Percentiles rank a stretch among this genome's conserved stretches.
These are phyloP conservation scores for Scolopax mira DNA, from an alignment of 2,113 vertebrate genomes.

Conservation along the genomic window DNA sequence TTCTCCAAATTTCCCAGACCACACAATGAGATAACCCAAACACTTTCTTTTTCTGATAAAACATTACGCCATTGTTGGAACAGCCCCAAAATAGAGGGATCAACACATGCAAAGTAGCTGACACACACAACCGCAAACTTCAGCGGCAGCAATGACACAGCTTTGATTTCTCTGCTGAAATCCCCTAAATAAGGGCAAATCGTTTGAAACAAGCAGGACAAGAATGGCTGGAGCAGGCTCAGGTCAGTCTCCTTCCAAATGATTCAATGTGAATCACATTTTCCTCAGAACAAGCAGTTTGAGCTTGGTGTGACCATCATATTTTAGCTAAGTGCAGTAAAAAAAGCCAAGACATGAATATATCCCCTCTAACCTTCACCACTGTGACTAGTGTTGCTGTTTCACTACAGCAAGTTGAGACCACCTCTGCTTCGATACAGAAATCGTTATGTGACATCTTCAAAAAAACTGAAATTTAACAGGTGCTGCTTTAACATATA, in stretches of 20 bases:
- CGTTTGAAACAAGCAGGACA: not conserved
- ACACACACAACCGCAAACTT: not conserved
- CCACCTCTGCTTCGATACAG: not conserved
- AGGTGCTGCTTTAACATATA: not conserved
- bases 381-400: not conserved
- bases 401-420: not conserved
- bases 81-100: not conserved
- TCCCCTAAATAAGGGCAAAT: not conserved
- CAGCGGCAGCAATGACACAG: not conserved
- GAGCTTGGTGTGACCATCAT: not conserved
- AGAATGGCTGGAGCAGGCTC: not conserved
- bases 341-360: not conserved
- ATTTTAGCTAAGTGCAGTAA: not conserved
- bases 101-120: not conserved
- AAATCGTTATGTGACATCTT: not conserved
- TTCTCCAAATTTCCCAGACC: not conserved
- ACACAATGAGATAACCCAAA: not conserved
- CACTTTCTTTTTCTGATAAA: not conserved
- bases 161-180: not conserved
- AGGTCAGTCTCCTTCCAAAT: not conserved
- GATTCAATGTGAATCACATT: slow-evolving; percentile 3
- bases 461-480: not conserved
- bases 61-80: not conserved
- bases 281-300: not conserved
- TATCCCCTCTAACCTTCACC: not conserved